Percentiles rank a stretch among this genome's conserved stretches.
Conservation (phyloP, 2,888 invertebrate genomes). For the Philaethria dido region DNA sequence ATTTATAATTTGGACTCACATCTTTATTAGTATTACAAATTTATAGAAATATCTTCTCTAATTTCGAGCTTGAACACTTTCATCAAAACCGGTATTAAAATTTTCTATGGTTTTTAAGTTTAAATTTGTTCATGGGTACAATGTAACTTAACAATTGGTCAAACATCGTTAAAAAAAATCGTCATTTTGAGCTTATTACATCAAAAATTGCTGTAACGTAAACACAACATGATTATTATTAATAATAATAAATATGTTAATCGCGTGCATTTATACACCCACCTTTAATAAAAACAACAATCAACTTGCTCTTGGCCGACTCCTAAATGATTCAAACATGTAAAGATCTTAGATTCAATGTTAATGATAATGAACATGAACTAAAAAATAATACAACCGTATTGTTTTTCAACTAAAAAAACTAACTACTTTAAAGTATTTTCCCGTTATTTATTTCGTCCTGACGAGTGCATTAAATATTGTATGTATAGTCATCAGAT, state of each 20-base stretch:
- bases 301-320: constrained; percentile 5
- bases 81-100: constrained; percentile 1
- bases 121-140: too few relatives aligned
- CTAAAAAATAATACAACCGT: background rate
- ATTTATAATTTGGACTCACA: constrained; percentile 2
- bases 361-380: background rate
- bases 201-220: background rate
- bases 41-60: background rate
- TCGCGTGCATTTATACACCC: constrained; percentile 2
- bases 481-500: too few relatives aligned
- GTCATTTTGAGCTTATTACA: background rate
- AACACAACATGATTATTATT: constrained; percentile 1
- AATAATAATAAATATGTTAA: background rate
- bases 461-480: too few relatives aligned
- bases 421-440: too few relatives aligned
- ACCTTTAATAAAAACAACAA: constrained; percentile 10
- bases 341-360: constrained; percentile 2
- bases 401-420: background rate
- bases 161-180: background rate
- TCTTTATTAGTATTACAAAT: background rate
- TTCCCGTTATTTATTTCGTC: too few relatives aligned
- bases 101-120: background rate
- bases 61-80: background rate
- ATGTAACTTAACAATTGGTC: background rate
- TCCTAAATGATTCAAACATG: constrained; percentile 5